Conservation (phyloP, 2,797 vertebrate species). For the Odontamblyopus lacepedii region DNA sequence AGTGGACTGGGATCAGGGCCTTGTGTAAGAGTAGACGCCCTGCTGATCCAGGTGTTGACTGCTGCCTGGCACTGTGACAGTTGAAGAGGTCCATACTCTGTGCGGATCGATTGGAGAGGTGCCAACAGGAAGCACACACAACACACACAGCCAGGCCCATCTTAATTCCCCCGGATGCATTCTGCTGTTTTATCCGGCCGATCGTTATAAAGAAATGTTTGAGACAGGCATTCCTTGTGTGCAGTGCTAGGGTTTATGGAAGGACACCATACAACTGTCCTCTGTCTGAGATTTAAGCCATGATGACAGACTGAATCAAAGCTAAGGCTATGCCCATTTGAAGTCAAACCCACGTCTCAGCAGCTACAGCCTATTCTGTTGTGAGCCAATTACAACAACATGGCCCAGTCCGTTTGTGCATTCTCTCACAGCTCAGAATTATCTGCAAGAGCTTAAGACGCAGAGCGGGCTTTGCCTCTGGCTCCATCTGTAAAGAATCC, state of each 20-base stretch:
- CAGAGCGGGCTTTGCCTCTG: slow-evolving; percentile 35
- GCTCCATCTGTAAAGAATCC: slow-evolving; percentile 50
- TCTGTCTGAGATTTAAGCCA: slow-evolving; percentile 50
- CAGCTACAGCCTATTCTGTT: slow-evolving; percentile 46
- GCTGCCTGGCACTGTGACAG: slow-evolving; percentile 64
- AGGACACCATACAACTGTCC: slow-evolving; percentile 54
- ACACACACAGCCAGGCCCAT: slow-evolving; percentile 19
- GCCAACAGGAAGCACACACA: slow-evolving; percentile 37
- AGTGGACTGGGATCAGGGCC: slow-evolving; percentile 60
- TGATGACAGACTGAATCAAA: slow-evolving; percentile 55
- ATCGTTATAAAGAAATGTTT: slow-evolving; percentile 60
- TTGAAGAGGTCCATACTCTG: slow-evolving; percentile 30
- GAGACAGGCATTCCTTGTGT: slow-evolving; percentile 56
- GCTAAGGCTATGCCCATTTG: slow-evolving; percentile 53
- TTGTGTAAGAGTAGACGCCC: slow-evolving; percentile 69
- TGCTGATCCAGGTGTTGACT: slow-evolving; percentile 75
- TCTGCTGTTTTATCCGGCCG: slow-evolving; percentile 54
- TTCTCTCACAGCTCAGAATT: slow-evolving; percentile 54
- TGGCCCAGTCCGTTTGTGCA: slow-evolving; percentile 37
- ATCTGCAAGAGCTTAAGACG: slow-evolving; percentile 22
- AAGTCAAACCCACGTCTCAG: slow-evolving; percentile 53
- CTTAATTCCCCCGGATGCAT: slow-evolving; percentile 57
- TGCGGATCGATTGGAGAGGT: slow-evolving; percentile 34
- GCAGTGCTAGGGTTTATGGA: slow-evolving; percentile 56
- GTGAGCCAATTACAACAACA: slow-evolving; percentile 65